Percentiles rank a stretch among this genome's conserved stretches.
Evolutionary conservation across 2,113 vertebrate species (phyloP).

Genomic region (Nestor notabilis): DNA sequence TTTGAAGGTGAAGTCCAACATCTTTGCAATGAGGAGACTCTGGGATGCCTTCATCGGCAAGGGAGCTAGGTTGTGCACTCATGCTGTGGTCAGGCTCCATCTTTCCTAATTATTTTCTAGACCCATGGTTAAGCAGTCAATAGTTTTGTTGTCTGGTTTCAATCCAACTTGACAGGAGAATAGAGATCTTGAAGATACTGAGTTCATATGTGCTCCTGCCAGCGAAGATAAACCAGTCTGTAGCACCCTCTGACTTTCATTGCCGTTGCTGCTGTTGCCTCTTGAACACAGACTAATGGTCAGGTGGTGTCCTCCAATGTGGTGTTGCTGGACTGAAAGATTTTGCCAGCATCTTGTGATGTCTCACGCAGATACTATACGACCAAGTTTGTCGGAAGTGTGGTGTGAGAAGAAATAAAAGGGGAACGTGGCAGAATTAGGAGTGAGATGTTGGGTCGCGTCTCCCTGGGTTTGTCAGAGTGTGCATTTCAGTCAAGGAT

Average conservation of each 20-base stretch:
- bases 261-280: neutral
- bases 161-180: neutral
- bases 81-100: fast-evolving
- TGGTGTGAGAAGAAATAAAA: neutral
- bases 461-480: neutral
- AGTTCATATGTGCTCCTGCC: neutral
- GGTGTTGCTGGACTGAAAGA: neutral
- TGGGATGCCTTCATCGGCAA: neutral
- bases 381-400: fast-evolving
- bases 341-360: fast-evolving
- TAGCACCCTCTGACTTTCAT: neutral
- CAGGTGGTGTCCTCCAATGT: neutral
- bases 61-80: neutral
- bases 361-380: fast-evolving
- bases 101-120: neutral
- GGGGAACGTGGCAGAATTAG: neutral
- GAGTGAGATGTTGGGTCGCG: neutral
- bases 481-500: neutral
- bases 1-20: neutral
- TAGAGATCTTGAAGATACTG: neutral
- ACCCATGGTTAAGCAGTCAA: neutral
- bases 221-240: neutral
- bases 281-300: fast-evolving
- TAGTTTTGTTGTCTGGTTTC: neutral
- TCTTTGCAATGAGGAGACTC: fast-evolving